These are phyloP conservation scores for Tachina grossa DNA, from an alignment of 2,888 invertebrate genomes.

Conservation along the genomic window DNA sequence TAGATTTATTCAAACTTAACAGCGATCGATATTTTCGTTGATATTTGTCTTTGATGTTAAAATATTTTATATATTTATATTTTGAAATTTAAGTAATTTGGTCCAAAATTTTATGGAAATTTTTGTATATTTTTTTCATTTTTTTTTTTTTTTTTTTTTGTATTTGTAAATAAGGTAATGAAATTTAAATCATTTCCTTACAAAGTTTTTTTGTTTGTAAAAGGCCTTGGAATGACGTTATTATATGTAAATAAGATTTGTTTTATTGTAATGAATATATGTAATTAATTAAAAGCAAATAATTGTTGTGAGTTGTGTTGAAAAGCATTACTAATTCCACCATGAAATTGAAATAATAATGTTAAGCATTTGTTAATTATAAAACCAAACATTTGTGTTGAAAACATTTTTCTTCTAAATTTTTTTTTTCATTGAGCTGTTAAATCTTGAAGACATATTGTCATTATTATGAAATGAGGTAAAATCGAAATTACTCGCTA, in stretches of 20 bases:
- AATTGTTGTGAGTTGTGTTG: neutral
- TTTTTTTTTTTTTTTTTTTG: neutral
- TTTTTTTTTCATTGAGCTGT: neutral
- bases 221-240: neutral
- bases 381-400: too few species aligned
- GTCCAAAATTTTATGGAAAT: conserved; percentile 3
- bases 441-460: neutral
- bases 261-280: neutral
- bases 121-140: too few species aligned
- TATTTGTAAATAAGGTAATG: neutral
- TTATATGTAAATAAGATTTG: neutral
- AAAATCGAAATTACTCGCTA: neutral
- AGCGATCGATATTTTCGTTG: neutral
- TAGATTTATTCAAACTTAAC: neutral
- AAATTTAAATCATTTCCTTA: conserved; percentile 3
- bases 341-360: neutral
- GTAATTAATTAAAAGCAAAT: neutral
- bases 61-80: neutral
- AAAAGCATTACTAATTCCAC: neutral
- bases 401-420: neutral
- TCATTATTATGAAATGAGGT: neutral
- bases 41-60: neutral
- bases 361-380: neutral
- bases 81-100: neutral
- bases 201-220: neutral